Evolutionary conservation across 2,888 invertebrate species (phyloP), one percentile per base, ranked within the genome.

Genomic region (Drosophila testacea): DNA sequence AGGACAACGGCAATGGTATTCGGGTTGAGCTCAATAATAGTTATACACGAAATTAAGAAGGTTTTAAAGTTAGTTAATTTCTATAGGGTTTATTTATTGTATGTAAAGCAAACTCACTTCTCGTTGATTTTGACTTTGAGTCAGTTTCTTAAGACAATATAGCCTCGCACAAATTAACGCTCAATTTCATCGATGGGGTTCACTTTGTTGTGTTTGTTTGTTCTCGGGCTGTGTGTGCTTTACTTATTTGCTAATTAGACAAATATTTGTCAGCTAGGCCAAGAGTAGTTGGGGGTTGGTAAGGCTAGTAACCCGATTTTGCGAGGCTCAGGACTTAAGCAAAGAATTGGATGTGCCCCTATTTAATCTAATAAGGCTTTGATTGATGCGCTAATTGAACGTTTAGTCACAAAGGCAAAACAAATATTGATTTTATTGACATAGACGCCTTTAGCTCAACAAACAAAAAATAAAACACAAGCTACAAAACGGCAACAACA

Each of bases 361-460:
- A 28, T 50, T 38, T 44, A 55, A 39, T 62, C 55, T 63, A 50
- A 63, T 30, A 13, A 30, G 47, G 50, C 69, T 68, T 55, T 81
- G 77, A 75, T 83, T 86, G 81, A 75, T 75, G 68, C 65, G 63
- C 69, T 75, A 77, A 81, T 77, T 86, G 69, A 86, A 73, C 69
- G 65, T 77, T 80, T 73, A 70, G 69, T 62, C 69, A 56, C 55
- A 65, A 66, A 65, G 65, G 62, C 77, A 74, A 66, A 52, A 56
- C 50, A 67, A 77, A 86, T 83, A 83, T 86, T 82, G 72, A 86
- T 83, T 82, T 79, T 85, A 82, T 77, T 79, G 69, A 22, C 67
- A 82, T 70, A 32, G 59, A 64, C 5, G 62, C 46, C 44, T 50
- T 54, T 39, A 59, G 22, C 38, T 51, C 22, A 32, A 41, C 16